These are phyloP conservation scores for Vespertilio murinus DNA, from an alignment of 2,797 vertebrate species.

Conservation along the genomic window DNA sequence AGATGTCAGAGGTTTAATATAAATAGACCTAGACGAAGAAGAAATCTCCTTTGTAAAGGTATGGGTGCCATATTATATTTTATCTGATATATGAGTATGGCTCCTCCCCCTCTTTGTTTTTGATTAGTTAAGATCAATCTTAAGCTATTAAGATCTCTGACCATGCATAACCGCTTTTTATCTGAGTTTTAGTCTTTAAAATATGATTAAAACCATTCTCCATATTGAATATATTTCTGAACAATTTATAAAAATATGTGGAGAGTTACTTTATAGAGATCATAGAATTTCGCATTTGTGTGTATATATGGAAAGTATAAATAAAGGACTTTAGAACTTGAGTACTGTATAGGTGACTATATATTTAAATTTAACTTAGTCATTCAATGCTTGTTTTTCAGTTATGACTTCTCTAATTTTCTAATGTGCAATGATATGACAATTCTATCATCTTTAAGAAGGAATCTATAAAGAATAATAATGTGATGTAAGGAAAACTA, in stretches of 20 bases:
- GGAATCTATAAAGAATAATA: background rate
- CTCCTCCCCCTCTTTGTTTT: background rate
- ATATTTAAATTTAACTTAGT: constrained; percentile 16
- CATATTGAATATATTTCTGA: constrained; percentile 13
- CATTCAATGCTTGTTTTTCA: background rate
- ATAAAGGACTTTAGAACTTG: constrained; percentile 4
- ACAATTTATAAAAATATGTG: constrained; percentile 49
- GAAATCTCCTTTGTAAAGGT: constrained; percentile 2
- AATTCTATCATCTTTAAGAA: constrained; percentile 27
- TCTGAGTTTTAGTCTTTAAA: constrained; percentile 42
- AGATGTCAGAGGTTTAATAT: background rate
- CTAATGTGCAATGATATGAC: background rate
- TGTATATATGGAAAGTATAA: background rate
- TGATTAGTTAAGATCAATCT: background rate
- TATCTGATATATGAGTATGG: background rate
- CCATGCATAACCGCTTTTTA: background rate
- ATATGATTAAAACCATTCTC: constrained; percentile 34
- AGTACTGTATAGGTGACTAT: background rate
- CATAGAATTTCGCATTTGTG: background rate
- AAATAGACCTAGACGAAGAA: constrained; percentile 21
- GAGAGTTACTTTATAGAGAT: background rate
- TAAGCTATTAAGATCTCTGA: constrained; percentile 29
- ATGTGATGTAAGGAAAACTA: background rate
- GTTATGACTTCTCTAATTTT: background rate
- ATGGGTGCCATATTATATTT: background rate